Evolutionary conservation across 2,113 vertebrate genomes (phyloP).

Genomic region (Nyctibius bracteatus): DNA sequence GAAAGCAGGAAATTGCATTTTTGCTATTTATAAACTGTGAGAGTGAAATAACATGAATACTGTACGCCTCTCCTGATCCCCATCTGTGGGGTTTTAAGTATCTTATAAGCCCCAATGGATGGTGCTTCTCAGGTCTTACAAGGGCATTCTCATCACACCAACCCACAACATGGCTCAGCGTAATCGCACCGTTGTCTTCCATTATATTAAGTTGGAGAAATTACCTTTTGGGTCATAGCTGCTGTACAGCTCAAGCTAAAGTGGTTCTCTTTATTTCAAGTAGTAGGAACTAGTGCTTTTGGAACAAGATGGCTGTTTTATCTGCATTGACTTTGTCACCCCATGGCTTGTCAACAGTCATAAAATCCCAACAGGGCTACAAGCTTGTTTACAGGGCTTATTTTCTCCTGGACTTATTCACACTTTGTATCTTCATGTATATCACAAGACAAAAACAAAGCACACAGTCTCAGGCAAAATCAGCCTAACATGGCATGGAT

Average conservation of each 20-base stretch:
- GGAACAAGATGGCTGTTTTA: neutral
- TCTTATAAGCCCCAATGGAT: neutral
- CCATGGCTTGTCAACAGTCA: neutral
- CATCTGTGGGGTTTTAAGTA: neutral
- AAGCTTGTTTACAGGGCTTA: neutral
- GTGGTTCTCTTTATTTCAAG: neutral
- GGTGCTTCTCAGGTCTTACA: neutral
- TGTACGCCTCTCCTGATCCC: neutral
- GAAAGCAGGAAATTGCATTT: constrained; percentile 17
- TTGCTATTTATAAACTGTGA: constrained; percentile 16
- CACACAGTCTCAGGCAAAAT: neutral
- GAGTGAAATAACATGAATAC: neutral
- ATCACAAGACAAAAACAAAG: neutral
- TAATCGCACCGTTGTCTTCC: neutral
- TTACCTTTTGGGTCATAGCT: neutral
- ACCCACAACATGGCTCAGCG: neutral
- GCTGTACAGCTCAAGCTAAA: neutral
- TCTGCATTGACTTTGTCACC: neutral
- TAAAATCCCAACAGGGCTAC: neutral
- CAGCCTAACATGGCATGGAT: neutral
- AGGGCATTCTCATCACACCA: neutral
- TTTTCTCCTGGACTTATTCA: neutral
- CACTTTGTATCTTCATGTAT: neutral
- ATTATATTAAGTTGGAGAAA: neutral
- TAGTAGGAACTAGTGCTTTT: neutral